phyloP scores from a whole-genome alignment of 2,113 vertebrate genomes.

The Ia io region DNA sequence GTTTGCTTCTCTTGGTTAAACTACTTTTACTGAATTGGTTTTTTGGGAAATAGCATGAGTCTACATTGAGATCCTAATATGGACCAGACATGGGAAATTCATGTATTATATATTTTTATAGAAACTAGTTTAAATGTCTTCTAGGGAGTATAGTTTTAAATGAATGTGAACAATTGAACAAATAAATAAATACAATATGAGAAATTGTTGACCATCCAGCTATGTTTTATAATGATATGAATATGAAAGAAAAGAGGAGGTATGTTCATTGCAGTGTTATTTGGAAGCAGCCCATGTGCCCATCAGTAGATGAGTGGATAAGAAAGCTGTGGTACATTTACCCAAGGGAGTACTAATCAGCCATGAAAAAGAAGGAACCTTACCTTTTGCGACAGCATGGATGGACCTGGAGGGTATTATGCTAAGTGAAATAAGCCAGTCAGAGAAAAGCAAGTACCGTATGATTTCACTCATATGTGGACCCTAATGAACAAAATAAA shows the following conservation, averaged over 20 bases:
- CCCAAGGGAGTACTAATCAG: background rate
- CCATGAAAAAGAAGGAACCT: background rate
- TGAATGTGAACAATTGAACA: background rate
- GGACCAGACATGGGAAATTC: background rate
- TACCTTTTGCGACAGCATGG: background rate
- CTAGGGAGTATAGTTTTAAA: background rate
- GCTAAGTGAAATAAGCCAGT: background rate
- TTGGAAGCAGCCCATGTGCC: background rate
- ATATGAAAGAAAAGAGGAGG: background rate
- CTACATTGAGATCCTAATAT: background rate
- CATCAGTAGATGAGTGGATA: background rate
- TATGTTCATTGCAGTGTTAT: background rate
- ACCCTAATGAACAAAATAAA: background rate
- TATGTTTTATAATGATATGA: background rate
- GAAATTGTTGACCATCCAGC: background rate
- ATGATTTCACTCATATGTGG: background rate
- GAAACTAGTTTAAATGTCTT: background rate
- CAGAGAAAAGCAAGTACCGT: background rate
- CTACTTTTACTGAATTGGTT: background rate
- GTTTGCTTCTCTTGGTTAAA: background rate
- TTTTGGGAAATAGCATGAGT: background rate
- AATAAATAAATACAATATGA: background rate
- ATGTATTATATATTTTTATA: background rate
- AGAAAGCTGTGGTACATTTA: background rate
- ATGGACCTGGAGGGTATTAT: background rate